phyloP scores from a whole-genome alignment of 2,113 vertebrate genomes.

The Ctenodactylus gundi region DNA sequence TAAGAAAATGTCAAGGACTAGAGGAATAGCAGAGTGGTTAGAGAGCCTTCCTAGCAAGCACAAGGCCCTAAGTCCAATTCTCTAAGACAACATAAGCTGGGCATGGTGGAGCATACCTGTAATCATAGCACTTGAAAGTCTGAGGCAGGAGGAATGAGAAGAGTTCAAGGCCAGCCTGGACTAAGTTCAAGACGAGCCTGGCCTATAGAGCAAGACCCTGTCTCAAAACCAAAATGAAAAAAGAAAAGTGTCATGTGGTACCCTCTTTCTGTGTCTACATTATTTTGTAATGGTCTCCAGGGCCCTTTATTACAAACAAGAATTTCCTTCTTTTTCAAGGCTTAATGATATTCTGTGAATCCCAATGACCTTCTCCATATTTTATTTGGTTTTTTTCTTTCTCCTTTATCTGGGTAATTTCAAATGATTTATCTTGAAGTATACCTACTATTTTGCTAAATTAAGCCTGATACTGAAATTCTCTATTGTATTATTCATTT shows the following conservation, averaged over 20 bases:
- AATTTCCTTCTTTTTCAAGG: not conserved
- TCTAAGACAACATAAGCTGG: no score
- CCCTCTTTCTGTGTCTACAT: not conserved
- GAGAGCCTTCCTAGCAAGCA: no score
- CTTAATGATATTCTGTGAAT: not conserved
- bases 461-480: not conserved
- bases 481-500: not conserved
- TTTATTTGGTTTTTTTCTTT: not conserved
- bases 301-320: not conserved
- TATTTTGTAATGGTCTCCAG: not conserved
- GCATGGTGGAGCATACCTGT: no score
- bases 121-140: no score
- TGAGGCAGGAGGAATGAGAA: no score
- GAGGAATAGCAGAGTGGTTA: no score
- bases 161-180: no score
- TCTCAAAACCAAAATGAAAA: no score
- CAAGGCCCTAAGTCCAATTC: no score
- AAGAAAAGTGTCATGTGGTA: not conserved
- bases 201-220: no score
- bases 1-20: no score
- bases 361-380: not conserved
- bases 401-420: not conserved
- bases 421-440: not conserved
- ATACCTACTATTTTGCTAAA: not conserved
- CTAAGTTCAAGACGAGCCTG: no score